Percentiles rank a stretch among this genome's conserved stretches.
phyloP scores from a whole-genome alignment of 30 jellyfish, hydroid and myxozoan genomes.

The Clytia hemisphaerica region DNA sequence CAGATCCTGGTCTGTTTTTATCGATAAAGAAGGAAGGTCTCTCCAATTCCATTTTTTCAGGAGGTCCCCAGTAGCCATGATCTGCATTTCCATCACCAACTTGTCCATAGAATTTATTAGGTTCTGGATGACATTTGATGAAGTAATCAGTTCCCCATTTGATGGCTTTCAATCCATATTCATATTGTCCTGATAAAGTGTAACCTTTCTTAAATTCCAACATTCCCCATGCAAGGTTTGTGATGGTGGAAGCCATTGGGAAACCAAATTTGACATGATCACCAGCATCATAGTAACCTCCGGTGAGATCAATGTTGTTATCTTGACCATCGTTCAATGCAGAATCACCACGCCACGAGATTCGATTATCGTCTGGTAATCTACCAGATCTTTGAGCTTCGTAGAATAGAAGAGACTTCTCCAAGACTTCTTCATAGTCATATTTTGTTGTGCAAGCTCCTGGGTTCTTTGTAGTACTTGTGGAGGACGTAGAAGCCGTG shows the following conservation, averaged over 20 bases:
- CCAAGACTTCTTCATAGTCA: conserved; percentile 43
- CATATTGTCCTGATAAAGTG: conserved; percentile 45
- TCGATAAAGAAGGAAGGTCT: conserved; percentile 35
- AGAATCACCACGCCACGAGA: conserved; percentile 59
- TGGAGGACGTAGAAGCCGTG: background rate
- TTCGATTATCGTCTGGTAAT: conserved; percentile 39
- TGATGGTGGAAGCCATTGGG: conserved; percentile 64
- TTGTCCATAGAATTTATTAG: conserved; percentile 47
- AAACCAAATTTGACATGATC: conserved; percentile 64
- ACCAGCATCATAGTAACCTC: conserved; percentile 88
- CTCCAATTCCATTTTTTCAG: conserved; percentile 37
- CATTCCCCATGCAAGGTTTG: conserved; percentile 77
- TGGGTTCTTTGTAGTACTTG: background rate
- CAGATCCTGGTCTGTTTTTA: conserved; percentile 56
- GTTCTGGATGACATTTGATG: conserved; percentile 54
- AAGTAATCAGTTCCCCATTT: conserved; percentile 81
- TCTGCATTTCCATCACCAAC: conserved; percentile 67
- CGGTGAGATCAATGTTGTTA: conserved; percentile 41
- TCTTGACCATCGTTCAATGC: conserved; percentile 44
- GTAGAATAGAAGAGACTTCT: conserved; percentile 46
- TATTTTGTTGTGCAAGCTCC: conserved; percentile 25
- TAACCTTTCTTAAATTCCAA: conserved; percentile 48
- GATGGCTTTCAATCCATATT: conserved; percentile 44
- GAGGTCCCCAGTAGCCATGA: conserved; percentile 69
- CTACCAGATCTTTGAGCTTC: conserved; percentile 86